Evolutionary conservation across 2,888 invertebrate species (phyloP).

Genomic region (Chaetogeoica ovagalla): DNA sequence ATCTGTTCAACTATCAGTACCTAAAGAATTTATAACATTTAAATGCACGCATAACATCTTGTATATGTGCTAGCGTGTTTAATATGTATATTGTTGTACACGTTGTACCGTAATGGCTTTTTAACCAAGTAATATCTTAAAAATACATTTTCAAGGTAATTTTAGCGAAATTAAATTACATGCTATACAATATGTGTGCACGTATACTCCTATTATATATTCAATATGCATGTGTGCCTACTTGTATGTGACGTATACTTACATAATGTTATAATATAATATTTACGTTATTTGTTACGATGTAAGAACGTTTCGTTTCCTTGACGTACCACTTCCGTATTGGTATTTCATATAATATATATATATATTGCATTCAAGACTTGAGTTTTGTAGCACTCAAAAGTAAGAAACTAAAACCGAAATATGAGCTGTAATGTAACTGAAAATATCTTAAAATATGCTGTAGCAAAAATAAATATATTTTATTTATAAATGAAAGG

Average conservation of each 20-base stretch:
- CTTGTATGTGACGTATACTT: neutral
- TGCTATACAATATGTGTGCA: neutral
- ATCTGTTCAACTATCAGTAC: slow-evolving; percentile 1
- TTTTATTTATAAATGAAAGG: too few relatives aligned
- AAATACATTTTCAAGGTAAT: slow-evolving; percentile 8
- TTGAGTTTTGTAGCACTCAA: too few relatives aligned
- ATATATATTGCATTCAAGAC: too few relatives aligned
- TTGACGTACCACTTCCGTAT: neutral
- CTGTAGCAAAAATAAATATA: too few relatives aligned
- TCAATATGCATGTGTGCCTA: neutral
- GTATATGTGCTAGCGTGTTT: neutral
- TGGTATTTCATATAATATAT: too few relatives aligned
- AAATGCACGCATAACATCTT: neutral
- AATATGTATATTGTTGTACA: neutral
- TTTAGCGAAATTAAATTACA: slow-evolving; percentile 21
- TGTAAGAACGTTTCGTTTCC: neutral
- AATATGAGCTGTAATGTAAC: too few relatives aligned
- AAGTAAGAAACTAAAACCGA: too few relatives aligned
- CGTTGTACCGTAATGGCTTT: neutral
- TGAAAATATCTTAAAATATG: too few relatives aligned
- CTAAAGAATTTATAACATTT: slow-evolving; percentile 10
- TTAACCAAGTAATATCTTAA: too few relatives aligned
- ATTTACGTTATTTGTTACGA: too few relatives aligned
- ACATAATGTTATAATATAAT: too few relatives aligned
- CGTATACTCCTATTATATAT: neutral